Evolutionary conservation across 2,888 invertebrate genomes (phyloP), one percentile per base, ranked within the genome.

Genomic region (Brenthis daphne): DNA sequence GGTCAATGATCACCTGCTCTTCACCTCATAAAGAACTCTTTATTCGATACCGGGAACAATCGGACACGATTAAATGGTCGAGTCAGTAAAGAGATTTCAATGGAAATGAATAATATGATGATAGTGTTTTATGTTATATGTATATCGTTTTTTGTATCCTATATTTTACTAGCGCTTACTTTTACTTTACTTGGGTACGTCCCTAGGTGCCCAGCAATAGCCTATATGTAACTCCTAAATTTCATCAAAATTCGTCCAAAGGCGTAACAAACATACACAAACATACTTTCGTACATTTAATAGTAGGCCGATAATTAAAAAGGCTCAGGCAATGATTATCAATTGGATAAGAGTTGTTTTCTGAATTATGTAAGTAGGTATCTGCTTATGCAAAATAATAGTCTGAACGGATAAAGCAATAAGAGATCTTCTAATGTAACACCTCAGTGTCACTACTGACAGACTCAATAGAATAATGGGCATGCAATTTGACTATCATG

Each of bases 381-480:
- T 55, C 11, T 11, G 33, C 53, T 24, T 60, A 57, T 55, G 63
- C 54, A 54, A 66, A 69, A 54, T 48, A 56, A 57, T 57, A 53
- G 13, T 56, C 56, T 16, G 29, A 67, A 69, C 69, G 72, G 67
- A 72, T 67, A 67, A 57, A 53, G 53, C 24, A 64, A 69, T 66
- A 50, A 69, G 67, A 29, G 65, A 55, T 61, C 53, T 50, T 54
- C 55, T 65, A 64, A 47, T 24, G 24, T 57, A 67, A 61, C 60
- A 67, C 60, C 67, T 65, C 69, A 63, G 69, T 65, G 63, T 69
- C 72, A 65, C 72, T 67, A 64, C 50, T 70, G 73, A 73, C 70
- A 74, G 66, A 55, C 73, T 74, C 77, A 86, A 89, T 87, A 83
- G 86, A 80, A 87, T 89, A 88, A 88, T 89, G 77, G 81, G 69